phyloP scores from a whole-genome alignment of 2,888 invertebrate species.

The Macrophya alboannulata region DNA sequence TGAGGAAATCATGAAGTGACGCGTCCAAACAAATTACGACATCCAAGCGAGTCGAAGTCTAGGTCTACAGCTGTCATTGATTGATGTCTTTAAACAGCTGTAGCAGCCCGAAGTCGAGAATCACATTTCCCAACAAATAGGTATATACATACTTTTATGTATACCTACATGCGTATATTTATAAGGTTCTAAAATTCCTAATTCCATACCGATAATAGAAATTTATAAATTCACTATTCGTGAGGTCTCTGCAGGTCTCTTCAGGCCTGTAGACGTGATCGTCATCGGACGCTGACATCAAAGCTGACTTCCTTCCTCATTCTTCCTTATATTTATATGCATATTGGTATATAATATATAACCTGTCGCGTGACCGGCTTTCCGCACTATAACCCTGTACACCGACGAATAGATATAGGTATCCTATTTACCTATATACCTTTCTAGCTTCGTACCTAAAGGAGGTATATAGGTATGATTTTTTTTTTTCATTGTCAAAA shows the following conservation, averaged over 20 bases:
- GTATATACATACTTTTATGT: no score
- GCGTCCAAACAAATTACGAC: background rate
- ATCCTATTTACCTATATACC: background rate
- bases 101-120: no score
- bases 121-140: background rate
- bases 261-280: background rate
- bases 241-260: background rate
- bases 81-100: background rate
- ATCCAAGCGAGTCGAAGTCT: background rate
- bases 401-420: background rate
- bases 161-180: background rate
- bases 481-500: conserved; percentile 15
- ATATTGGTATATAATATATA: background rate
- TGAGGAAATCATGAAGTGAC: background rate
- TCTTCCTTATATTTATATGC: background rate
- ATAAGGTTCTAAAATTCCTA: background rate
- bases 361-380: conserved; percentile 17
- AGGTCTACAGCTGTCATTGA: background rate
- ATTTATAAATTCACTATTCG: conserved; percentile 37
- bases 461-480: conserved; percentile 17
- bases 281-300: conserved; percentile 15
- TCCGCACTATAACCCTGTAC: background rate
- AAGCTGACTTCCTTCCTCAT: background rate
- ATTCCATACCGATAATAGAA: conserved; percentile 7
- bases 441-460: background rate